A percentile compares a stretch with the other conserved stretches of the same genome.
Conservation (phyloP, 2,888 invertebrate genomes). For the Aphelenchoides bicaudatus region DNA sequence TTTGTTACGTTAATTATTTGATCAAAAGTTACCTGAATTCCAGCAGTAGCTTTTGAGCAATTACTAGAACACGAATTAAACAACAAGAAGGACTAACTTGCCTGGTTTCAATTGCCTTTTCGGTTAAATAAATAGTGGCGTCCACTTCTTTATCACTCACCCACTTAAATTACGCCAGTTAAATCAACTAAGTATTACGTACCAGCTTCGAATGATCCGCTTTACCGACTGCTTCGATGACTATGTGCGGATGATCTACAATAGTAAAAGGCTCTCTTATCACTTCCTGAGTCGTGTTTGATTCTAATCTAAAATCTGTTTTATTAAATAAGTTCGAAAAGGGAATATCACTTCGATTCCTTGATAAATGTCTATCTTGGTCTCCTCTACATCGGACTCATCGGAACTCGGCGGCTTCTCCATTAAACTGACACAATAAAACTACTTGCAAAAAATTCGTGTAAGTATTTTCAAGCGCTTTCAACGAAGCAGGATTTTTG, state of each 20-base stretch:
- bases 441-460: too few relatives aligned
- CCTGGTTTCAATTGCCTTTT: conserved; percentile 4
- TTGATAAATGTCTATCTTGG: conserved; percentile 14
- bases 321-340: background rate
- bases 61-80: background rate
- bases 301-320: background rate
- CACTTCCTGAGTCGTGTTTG: background rate
- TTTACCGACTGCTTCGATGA: conserved; percentile 6
- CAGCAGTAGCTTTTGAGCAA: too few relatives aligned
- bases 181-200: too few relatives aligned
- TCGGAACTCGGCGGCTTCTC: conserved; percentile 10
- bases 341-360: conserved; percentile 7
- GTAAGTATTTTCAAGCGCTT: too few relatives aligned
- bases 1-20: conserved; percentile 7
- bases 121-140: conserved; percentile 6
- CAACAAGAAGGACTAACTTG: background rate
- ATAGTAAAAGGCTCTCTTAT: conserved; percentile 4
- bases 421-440: too few relatives aligned
- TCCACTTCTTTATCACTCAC: conserved; percentile 16
- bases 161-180: too few relatives aligned
- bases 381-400: conserved; percentile 1
- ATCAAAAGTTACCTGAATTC: background rate
- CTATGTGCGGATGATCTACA: conserved; percentile 12
- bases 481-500: too few relatives aligned
- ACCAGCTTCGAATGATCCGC: background rate